Evolutionary conservation across 2,888 invertebrate genomes (phyloP).

Genomic region (Drosophila atroscutellata): DNA sequence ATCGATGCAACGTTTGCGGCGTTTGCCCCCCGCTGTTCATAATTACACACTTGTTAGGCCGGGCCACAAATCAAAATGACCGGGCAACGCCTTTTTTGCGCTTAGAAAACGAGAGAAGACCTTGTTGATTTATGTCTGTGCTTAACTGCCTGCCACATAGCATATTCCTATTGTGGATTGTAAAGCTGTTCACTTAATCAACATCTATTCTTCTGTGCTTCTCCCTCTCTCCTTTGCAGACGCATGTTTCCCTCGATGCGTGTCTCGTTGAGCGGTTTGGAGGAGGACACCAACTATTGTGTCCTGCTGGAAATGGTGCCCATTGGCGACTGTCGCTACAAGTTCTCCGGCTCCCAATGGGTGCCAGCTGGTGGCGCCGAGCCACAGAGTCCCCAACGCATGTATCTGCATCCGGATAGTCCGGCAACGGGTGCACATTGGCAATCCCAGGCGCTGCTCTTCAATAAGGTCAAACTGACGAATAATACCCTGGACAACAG

Average conservation of each 20-base stretch:
- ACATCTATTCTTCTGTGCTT: constrained; percentile 41
- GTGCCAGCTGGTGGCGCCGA: constrained; percentile 94
- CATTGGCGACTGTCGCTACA: constrained; percentile 91
- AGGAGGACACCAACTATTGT: constrained; percentile 92
- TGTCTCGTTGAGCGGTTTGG: constrained; percentile 90
- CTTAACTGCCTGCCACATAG: constrained; percentile 6
- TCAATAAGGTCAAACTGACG: constrained; percentile 94
- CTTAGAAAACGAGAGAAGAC: constrained; percentile 28
- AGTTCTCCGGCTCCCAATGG: constrained; percentile 94
- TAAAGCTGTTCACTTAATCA: constrained; percentile 58
- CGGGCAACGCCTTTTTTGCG: constrained; percentile 70
- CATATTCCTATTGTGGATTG: constrained; percentile 7
- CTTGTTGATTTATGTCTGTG: constrained; percentile 68
- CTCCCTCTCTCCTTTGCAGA: constrained; percentile 85
- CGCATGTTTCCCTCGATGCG: constrained; percentile 97
- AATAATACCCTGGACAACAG: constrained; percentile 92
- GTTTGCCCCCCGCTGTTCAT: constrained; percentile 48
- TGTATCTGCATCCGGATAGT: constrained; percentile 94
- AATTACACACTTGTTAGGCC: constrained; percentile 82
- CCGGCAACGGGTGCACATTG: constrained; percentile 94
- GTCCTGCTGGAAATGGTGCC: constrained; percentile 92
- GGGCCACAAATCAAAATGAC: constrained; percentile 81
- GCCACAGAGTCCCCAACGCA: constrained; percentile 90
- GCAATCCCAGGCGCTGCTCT: constrained; percentile 92
- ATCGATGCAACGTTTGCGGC: constrained; percentile 60